Evolutionary conservation across 2,797 vertebrate species (phyloP).

Genomic region (Danio tinwini): DNA sequence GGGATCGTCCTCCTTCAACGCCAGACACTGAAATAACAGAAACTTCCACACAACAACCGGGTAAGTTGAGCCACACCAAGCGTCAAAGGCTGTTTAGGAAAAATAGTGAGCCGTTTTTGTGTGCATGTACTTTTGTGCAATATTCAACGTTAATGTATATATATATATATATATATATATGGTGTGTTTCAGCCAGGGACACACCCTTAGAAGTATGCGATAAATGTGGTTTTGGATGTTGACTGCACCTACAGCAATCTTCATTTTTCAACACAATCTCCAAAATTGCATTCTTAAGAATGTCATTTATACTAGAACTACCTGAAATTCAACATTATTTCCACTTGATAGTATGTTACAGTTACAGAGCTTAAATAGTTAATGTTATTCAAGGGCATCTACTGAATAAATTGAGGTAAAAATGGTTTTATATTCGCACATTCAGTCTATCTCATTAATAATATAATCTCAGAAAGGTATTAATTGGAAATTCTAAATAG

Average conservation of each 20-base stretch:
- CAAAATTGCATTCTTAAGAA: background rate
- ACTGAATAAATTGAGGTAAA: no score
- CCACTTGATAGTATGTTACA: background rate
- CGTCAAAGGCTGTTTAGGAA: background rate
- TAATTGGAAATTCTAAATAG: no score
- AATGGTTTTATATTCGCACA: no score
- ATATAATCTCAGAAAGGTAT: no score
- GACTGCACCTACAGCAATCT: background rate
- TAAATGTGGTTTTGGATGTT: background rate
- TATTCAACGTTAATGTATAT: background rate
- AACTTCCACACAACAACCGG: conserved; percentile 44
- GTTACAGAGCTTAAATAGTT: background rate
- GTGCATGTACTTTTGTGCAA: background rate
- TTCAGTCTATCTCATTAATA: no score
- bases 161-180: conserved; percentile 1
- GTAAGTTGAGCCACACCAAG: conserved; percentile 23
- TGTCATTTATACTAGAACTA: background rate
- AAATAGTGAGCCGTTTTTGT: background rate
- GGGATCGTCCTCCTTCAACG: conserved; percentile 27
- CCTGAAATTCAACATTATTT: background rate
- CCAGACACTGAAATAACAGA: conserved; percentile 44
- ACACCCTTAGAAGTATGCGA: conserved; percentile 35
- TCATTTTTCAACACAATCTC: background rate
- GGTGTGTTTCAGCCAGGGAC: background rate
- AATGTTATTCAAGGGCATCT: background rate